A percentile compares a stretch with the other conserved stretches of the same genome.
phyloP scores from a whole-genome alignment of 2,113 vertebrate genomes.

The Hippopotamus amphibius region DNA sequence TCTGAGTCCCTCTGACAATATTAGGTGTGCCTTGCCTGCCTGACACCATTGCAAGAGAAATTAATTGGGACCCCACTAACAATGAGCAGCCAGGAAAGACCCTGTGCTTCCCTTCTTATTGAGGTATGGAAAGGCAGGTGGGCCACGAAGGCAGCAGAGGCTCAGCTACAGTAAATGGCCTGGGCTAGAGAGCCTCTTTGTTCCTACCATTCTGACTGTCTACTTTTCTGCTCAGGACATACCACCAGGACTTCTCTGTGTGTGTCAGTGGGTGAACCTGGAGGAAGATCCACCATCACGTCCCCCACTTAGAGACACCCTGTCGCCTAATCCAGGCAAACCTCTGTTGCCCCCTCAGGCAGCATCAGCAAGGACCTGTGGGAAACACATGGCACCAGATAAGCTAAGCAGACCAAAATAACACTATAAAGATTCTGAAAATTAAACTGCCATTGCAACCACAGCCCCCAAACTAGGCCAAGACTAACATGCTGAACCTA shows the following conservation, averaged over 20 bases:
- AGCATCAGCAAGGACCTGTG: background rate
- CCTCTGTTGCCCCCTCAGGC: rapidly evolving
- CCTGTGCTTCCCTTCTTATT: rapidly evolving
- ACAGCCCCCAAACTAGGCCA: background rate
- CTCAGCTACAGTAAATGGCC: background rate
- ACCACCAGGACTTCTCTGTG: background rate
- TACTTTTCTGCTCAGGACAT: background rate
- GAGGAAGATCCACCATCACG: background rate
- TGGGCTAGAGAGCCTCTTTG: background rate
- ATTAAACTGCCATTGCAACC: background rate
- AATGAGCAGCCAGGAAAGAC: background rate
- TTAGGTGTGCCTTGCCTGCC: background rate
- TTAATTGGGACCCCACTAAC: background rate
- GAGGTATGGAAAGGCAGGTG: background rate
- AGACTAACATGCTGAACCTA: background rate
- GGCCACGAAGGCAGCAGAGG: background rate
- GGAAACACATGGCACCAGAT: background rate
- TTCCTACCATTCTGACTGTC: background rate
- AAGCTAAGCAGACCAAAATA: background rate
- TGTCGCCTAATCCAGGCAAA: background rate
- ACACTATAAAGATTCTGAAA: background rate
- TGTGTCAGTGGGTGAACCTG: rapidly evolving
- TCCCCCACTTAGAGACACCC: no score
- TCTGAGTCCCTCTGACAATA: background rate
- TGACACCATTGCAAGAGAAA: background rate